Conservation (phyloP, 2,113 vertebrate genomes). For the Osmerus eperlanus region DNA sequence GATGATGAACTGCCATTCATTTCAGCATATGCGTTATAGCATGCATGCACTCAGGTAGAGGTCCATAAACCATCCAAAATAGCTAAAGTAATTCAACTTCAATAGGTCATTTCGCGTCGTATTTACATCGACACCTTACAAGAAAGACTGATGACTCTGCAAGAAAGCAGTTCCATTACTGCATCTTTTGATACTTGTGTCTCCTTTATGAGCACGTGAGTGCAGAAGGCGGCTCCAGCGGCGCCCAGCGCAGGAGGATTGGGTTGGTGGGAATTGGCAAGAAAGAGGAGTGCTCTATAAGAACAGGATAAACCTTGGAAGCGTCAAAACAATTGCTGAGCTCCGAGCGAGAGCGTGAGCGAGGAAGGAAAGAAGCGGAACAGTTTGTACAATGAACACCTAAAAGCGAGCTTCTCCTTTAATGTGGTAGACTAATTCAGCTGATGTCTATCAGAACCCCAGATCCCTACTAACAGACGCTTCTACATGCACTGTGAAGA, state of each 20-base stretch:
- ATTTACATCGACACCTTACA: too few species aligned
- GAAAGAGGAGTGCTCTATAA: slow-evolving; percentile 51
- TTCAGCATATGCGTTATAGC: too few species aligned
- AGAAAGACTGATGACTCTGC: too few species aligned
- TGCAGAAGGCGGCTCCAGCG: slow-evolving; percentile 57
- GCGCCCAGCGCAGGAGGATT: slow-evolving; percentile 23
- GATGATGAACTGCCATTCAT: too few species aligned
- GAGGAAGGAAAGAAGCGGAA: not conserved
- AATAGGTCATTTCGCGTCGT: too few species aligned
- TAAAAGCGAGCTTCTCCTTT: not conserved
- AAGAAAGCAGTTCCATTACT: too few species aligned
- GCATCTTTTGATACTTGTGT: not conserved
- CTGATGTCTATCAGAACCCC: not conserved
- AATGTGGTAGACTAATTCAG: not conserved
- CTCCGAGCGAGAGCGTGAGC: slow-evolving; percentile 20
- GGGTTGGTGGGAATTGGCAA: slow-evolving; percentile 35
- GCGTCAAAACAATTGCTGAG: slow-evolving; percentile 42
- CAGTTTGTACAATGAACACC: slow-evolving; percentile 31
- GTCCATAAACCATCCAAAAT: too few species aligned
- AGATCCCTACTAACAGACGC: slow-evolving; percentile 1
- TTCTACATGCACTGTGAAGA: slow-evolving; percentile 10
- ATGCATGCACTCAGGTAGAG: too few species aligned
- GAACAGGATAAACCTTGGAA: slow-evolving; percentile 46
- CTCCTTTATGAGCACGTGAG: slow-evolving; percentile 53
- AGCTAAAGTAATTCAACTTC: too few species aligned